Base-by-base conservation (phyloP, 37 sponge, comb jelly and placozoan genomes). In the Beroe forskalii region DNA sequence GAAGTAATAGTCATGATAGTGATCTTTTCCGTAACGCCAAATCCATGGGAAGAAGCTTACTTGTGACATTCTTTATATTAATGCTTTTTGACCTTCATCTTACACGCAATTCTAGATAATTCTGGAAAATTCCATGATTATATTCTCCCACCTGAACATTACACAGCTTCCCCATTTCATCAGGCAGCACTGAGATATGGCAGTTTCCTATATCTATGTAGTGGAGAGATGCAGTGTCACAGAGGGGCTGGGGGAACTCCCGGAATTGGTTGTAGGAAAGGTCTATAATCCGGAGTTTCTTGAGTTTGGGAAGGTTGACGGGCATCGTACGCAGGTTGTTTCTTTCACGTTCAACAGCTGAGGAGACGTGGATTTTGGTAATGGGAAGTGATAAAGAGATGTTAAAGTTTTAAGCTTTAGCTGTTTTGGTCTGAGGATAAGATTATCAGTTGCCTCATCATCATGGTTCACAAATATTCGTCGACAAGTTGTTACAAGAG, bases 151-250 rank as follows among this genome's bases (percentile, higher is more conserved):
- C 72, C 72, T 69, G 38, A 17, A 69, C 55, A 37, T 80, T 80
- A 4, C 86, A 23, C 22, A 80, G 55, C 42, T 44, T 80, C 25
- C 86, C 86, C 27, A 80, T 44, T 20, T 80, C 86, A 20, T 24
- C 40, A 80, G 86, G 86, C 28, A 80, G 37, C n/a, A 9, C 9
- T 23, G 86, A 80, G 86, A 80, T 80, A 25, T 80, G 86, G 42
- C 86, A 80, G 86, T 80, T 38, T 1, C 38, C 28, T 1, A 80
- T 25, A 37, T 80, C 86, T 8, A 80, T 41, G 86, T 80, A 80
- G 2, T 80, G n/a, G 27, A 80, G 48, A 6, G 86, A 80, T 4
- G 42, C 55, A 44, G 86, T 80, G 17, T 41, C 86, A 27, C 86
- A 80, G 0, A 80, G 31, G n/a, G 86, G 30, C n/a, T 42, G 86